Percentiles rank a stretch among this genome's conserved stretches.
phyloP scores from a whole-genome alignment of 2,888 invertebrate species.

The Nemurella pictetii region DNA sequence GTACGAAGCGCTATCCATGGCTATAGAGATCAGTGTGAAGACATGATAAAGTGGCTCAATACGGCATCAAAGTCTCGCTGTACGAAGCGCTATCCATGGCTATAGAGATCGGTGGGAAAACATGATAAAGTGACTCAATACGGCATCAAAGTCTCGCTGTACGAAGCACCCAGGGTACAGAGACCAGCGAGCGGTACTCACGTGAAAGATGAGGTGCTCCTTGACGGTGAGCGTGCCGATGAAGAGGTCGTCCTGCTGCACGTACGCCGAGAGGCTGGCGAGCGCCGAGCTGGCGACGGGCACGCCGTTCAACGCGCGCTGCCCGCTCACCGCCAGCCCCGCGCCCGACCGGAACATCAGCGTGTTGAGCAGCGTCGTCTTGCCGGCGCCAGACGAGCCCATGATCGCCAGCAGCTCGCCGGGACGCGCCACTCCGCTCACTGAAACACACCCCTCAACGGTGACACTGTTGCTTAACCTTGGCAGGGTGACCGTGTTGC shows the following conservation, averaged over 20 bases:
- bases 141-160: too few species aligned
- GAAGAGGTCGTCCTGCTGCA: slow-evolving; percentile 93
- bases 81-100: too few species aligned
- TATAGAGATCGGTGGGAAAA: too few species aligned
- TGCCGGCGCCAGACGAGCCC: slow-evolving; percentile 92
- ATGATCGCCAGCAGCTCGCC: slow-evolving; percentile 86
- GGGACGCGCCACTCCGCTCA: slow-evolving; percentile 80
- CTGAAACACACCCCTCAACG: slow-evolving; percentile 60
- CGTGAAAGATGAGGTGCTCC: slow-evolving; percentile 88
- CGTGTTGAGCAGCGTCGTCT: slow-evolving; percentile 90
- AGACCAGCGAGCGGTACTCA: slow-evolving; percentile 51
- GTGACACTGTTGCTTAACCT: too few species aligned
- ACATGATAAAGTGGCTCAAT: too few species aligned
- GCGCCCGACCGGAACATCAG: slow-evolving; percentile 79
- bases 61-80: too few species aligned
- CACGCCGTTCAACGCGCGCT: slow-evolving; percentile 72
- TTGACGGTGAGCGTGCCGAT: slow-evolving; percentile 86
- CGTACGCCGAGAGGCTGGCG: slow-evolving; percentile 83
- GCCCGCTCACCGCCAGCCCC: slow-evolving; percentile 65
- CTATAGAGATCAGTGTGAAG: too few species aligned
- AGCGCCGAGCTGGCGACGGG: slow-evolving; percentile 68
- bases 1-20: too few species aligned
- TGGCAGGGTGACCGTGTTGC: too few species aligned
- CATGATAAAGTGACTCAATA: too few species aligned
- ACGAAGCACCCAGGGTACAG: too few species aligned